These are phyloP conservation scores for Eubasilissa regina DNA, from an alignment of 1,140 invertebrate species.

Conservation along the genomic window DNA sequence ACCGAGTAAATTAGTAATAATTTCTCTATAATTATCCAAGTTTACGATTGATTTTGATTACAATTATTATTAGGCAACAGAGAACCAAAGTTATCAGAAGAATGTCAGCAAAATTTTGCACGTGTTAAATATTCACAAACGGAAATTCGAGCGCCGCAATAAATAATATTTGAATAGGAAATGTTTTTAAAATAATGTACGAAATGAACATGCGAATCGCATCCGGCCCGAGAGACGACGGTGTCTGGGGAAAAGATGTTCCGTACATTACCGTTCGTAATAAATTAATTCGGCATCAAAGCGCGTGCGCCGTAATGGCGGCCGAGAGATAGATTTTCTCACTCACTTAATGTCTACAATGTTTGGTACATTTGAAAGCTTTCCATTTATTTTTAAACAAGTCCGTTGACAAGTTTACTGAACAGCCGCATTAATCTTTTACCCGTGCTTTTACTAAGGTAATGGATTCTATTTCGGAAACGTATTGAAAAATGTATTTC, in stretches of 20 bases:
- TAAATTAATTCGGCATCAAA: constrained; percentile 29
- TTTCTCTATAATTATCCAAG: no score
- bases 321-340: not conserved
- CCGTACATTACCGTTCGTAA: not conserved
- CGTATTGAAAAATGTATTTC: not conserved
- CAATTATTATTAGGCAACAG: no score
- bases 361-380: constrained; percentile 30
- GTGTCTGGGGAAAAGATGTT: not conserved
- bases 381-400: constrained; percentile 41
- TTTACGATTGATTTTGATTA: no score
- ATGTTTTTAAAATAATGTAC: not conserved
- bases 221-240: not conserved
- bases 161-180: constrained; percentile 1
- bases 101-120: constrained; percentile 1
- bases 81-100: not conserved
- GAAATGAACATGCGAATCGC: not conserved
- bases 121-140: not conserved
- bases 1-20: no score
- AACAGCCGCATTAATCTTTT: constrained; percentile 27
- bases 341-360: not conserved
- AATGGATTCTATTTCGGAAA: constrained; percentile 25
- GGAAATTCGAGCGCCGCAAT: not conserved
- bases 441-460: not conserved
- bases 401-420: constrained; percentile 37
- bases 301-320: constrained; percentile 2